phyloP scores from a whole-genome alignment of 2,797 vertebrate genomes.

The Propithecus deckenii region DNA sequence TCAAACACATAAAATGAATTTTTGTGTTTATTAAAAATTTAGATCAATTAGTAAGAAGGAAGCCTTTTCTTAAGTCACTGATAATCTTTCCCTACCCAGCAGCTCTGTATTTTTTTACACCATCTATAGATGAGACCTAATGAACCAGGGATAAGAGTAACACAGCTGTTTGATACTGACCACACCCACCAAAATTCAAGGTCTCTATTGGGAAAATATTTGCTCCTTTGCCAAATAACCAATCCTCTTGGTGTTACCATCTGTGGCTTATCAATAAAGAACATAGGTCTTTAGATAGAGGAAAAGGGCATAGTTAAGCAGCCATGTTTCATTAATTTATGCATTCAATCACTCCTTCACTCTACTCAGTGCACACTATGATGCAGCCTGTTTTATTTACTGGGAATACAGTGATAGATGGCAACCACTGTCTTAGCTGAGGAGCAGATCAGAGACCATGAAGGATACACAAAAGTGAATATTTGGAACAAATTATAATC shows the following conservation, averaged over 20 bases:
- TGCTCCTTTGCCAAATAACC: not conserved
- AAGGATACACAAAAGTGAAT: not conserved
- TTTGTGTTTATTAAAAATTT: conserved; percentile 16
- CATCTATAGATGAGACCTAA: not conserved
- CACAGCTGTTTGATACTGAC: not conserved
- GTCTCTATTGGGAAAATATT: not conserved
- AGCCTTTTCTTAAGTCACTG: not conserved
- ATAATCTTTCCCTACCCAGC: not conserved
- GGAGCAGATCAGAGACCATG: not conserved
- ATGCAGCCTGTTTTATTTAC: not conserved
- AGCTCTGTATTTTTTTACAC: not conserved
- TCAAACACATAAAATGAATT: not conserved
- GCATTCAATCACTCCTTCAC: not conserved
- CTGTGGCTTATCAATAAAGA: not conserved
- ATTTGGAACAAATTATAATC: not conserved
- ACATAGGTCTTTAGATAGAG: not conserved
- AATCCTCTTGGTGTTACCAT: not conserved
- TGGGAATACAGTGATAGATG: not conserved
- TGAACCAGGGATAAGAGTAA: not conserved
- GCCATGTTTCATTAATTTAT: not conserved
- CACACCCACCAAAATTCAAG: not conserved
- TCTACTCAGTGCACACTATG: not conserved
- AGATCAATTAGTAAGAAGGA: not conserved
- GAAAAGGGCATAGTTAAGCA: not conserved
- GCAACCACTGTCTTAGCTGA: not conserved